Evolutionary conservation across 2,113 vertebrate genomes (phyloP), one percentile per base, ranked within the genome.

Genomic region (Semnornis frantzii): DNA sequence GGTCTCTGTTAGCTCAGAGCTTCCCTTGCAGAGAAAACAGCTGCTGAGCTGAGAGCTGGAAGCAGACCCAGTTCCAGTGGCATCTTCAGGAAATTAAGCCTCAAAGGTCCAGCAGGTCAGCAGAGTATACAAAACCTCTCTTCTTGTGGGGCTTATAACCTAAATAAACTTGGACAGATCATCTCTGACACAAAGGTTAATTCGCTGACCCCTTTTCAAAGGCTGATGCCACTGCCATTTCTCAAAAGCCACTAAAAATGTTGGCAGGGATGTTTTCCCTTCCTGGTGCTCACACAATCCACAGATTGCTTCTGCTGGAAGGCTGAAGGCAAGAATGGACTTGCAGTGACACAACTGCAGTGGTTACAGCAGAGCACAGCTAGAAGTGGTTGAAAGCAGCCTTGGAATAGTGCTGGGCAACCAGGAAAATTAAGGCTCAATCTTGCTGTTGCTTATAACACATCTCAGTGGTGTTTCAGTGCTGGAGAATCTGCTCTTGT

Each of bases 21-120:
- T 93, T 94, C 94, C 94, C 73, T 96, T 95, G 52, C 89, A 96
- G 82, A 91, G 91, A 89, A 95, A 96, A 92, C 87, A 95, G 94
- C 95, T 93, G 94, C 93, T 88, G 76, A 90, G 82, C 87, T 78
- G 68, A 78, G 93, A 94, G 76, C 83, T 95, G 94, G 92, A 96
- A 96, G 76, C 89, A 92, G 93, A 92, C 91, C 91, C 91, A 96
- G 93, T 95, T 93, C 87, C 73, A 87, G 93, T 50, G 85, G 72
- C 79, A 96, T 94, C 96, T 95, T 93, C 94, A 83, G 0, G 28
- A 65, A 94, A 85, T 50, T 92, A 87, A 87, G 72, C 78, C 90
- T 87, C 72, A 81, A 72, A 96, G 85, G 93, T 95, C 72, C 76
- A 85, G 73, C 6, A 4, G 90, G 92, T 95, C 87, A 86, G 76